Percentiles rank a stretch among this genome's conserved stretches.
Evolutionary conservation across 2,113 vertebrate species (phyloP).

Genomic region (Solea senegalensis): DNA sequence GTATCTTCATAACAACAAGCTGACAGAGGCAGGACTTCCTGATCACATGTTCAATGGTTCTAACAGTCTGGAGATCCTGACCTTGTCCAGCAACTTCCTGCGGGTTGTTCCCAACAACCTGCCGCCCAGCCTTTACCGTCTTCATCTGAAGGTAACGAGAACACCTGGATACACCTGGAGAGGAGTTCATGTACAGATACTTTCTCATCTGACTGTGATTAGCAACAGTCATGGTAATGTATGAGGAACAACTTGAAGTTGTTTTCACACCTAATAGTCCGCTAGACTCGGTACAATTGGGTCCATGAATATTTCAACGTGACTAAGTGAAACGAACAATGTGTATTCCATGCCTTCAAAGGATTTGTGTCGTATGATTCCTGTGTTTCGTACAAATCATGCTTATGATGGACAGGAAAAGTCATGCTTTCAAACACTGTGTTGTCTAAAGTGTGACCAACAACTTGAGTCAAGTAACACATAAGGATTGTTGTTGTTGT

Average conservation of each 20-base stretch:
- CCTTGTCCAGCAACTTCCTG: slow-evolving; percentile 97
- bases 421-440: too few relatives aligned
- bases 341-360: too few relatives aligned
- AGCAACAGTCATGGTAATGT: too few relatives aligned
- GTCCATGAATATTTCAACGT: too few relatives aligned
- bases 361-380: too few relatives aligned
- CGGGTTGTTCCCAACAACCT: slow-evolving; percentile 90
- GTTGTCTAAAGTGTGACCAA: too few relatives aligned
- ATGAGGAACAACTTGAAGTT: too few relatives aligned
- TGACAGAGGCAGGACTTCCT: slow-evolving; percentile 91
- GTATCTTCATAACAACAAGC: slow-evolving; percentile 98
- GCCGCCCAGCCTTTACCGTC: slow-evolving; percentile 87
- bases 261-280: too few relatives aligned
- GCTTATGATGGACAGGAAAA: not conserved
- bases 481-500: not conserved
- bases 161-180: not conserved
- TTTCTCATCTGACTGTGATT: not conserved
- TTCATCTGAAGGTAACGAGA: slow-evolving; percentile 90
- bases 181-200: not conserved
- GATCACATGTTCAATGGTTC: slow-evolving; percentile 94
- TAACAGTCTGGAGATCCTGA: slow-evolving; percentile 90
- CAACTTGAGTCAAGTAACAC: too few relatives aligned
- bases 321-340: too few relatives aligned
- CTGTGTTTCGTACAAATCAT: too few relatives aligned
- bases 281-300: too few relatives aligned